Conservation (phyloP, 2,888 invertebrate genomes). For the Tiliacea aurago region DNA sequence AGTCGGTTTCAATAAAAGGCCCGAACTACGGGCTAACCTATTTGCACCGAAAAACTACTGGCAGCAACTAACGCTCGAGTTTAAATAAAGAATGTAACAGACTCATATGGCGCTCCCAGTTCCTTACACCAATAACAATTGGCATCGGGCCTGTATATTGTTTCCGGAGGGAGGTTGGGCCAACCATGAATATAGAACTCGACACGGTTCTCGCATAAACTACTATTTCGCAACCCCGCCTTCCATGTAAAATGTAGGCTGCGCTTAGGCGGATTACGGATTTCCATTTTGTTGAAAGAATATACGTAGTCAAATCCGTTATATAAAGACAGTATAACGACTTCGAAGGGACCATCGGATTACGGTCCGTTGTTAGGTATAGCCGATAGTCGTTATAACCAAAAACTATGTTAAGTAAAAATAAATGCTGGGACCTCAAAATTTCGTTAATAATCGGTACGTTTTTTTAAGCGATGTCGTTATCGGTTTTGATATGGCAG, state of each 20-base stretch:
- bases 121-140: conserved; percentile 62
- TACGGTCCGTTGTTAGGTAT: too few species aligned
- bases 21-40: conserved; percentile 14
- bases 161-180: conserved; percentile 57
- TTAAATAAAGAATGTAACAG: conserved; percentile 53
- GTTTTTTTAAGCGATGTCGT: too few species aligned
- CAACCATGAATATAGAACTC: conserved; percentile 62
- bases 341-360: too few species aligned
- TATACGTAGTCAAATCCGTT: conserved; percentile 6
- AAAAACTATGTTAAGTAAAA: too few species aligned
- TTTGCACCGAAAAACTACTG: conserved; percentile 14
- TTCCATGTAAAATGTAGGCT: conserved; percentile 59
- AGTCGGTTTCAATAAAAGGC: conserved; percentile 3
- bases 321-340: too few species aligned
- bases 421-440: too few species aligned
- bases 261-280: conserved; percentile 48
- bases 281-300: conserved; percentile 38
- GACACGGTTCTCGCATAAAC: conserved; percentile 60
- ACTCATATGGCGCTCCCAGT: conserved; percentile 41
- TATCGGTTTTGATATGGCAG: conserved; percentile 11
- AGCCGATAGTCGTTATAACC: too few species aligned
- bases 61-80: conserved; percentile 33
- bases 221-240: conserved; percentile 57
- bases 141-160: conserved; percentile 64
- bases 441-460: too few species aligned